These are phyloP conservation scores for Antheraea assamensis DNA, from an alignment of 2,888 invertebrate genomes.

Conservation along the genomic window DNA sequence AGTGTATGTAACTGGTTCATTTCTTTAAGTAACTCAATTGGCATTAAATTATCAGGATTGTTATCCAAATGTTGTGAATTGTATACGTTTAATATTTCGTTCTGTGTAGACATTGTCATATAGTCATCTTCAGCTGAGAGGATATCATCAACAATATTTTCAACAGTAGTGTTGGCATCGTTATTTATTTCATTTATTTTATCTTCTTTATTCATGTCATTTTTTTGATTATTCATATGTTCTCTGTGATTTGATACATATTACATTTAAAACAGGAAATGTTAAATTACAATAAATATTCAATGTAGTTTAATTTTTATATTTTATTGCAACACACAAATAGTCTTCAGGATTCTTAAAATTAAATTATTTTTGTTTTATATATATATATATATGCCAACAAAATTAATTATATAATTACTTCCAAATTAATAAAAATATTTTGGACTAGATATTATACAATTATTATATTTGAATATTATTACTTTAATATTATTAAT, in stretches of 20 bases:
- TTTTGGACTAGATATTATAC: too few species aligned
- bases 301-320: neutral
- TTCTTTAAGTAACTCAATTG: constrained; percentile 71
- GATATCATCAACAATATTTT: constrained; percentile 74
- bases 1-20: constrained; percentile 70
- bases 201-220: constrained; percentile 44
- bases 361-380: too few species aligned
- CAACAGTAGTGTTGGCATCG: constrained; percentile 55
- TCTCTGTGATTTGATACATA: constrained; percentile 36
- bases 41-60: constrained; percentile 60
- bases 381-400: too few species aligned
- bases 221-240: constrained; percentile 47
- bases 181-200: constrained; percentile 34
- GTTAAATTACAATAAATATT: neutral
- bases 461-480: too few species aligned
- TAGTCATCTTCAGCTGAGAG: constrained; percentile 74
- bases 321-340: neutral
- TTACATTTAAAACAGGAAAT: neutral
- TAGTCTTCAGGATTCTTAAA: neutral
- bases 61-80: constrained; percentile 46
- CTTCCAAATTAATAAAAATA: too few species aligned
- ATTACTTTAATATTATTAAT: too few species aligned
- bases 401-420: too few species aligned
- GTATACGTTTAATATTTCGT: constrained; percentile 53
- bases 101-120: constrained; percentile 60